Evolutionary conservation across 1,140 invertebrate genomes (phyloP).

Genomic region (Leguminivora glycinivorella): DNA sequence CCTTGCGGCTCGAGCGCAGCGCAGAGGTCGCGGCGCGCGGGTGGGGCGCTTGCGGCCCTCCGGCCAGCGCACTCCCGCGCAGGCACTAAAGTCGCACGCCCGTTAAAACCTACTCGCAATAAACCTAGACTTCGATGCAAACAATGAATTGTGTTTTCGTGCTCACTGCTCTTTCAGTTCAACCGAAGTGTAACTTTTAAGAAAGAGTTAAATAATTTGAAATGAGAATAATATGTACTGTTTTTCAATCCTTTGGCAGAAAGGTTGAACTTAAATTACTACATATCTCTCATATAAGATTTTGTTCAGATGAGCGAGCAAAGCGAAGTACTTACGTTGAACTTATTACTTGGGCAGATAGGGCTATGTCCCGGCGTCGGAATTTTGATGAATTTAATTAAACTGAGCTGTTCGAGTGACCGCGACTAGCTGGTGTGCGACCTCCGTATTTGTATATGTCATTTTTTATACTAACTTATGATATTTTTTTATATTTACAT

Average conservation of each 20-base stretch:
- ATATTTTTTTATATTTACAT: no score
- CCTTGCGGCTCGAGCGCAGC: neutral
- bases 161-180: slow-evolving; percentile 30
- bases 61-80: slow-evolving; percentile 27
- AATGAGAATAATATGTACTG: neutral
- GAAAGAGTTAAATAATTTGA: neutral
- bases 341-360: no score
- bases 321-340: no score
- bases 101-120: slow-evolving; percentile 38
- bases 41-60: slow-evolving; percentile 13
- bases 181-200: slow-evolving; percentile 19
- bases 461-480: no score
- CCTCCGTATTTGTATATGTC: no score
- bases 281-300: no score
- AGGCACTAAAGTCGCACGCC: slow-evolving; percentile 29
- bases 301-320: no score
- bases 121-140: slow-evolving; percentile 40
- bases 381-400: no score
- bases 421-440: no score
- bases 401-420: no score
- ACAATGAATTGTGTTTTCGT: slow-evolving; percentile 41
- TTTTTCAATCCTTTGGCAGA: neutral
- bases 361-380: no score
- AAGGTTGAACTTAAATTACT: no score
- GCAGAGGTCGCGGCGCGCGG: slow-evolving; percentile 10